Percentiles rank a stretch among this genome's conserved stretches.
These are phyloP conservation scores for Magallana nippona DNA, from an alignment of 2,888 invertebrate genomes.

Conservation along the genomic window DNA sequence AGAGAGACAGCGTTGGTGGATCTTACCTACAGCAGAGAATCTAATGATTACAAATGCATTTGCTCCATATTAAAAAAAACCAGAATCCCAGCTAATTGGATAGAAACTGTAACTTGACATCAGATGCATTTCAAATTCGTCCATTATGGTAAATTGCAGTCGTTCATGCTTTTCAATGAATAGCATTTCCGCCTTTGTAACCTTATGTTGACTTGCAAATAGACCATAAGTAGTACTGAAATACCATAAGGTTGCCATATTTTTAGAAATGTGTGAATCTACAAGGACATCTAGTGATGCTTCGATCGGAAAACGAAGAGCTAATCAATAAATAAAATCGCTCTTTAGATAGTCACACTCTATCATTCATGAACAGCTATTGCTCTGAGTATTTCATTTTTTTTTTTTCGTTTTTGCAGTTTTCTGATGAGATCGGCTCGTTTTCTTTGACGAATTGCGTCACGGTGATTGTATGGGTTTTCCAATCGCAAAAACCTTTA, in stretches of 20 bases:
- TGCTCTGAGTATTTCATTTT: neutral
- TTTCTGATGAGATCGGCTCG: neutral
- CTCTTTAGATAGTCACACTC: neutral
- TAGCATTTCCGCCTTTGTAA: neutral
- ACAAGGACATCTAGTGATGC: conserved; percentile 20
- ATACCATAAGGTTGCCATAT: neutral
- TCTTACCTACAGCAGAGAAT: too few species aligned
- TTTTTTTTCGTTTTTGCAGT: neutral
- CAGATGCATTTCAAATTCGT: neutral
- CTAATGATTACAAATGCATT: too few species aligned
- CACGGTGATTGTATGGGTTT: neutral
- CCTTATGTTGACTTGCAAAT: conserved; percentile 8
- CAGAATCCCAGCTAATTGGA: too few species aligned
- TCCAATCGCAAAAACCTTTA: neutral
- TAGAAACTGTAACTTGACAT: too few species aligned
- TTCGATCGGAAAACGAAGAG: conserved; percentile 3
- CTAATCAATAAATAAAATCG: conserved; percentile 21
- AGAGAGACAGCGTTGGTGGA: too few species aligned
- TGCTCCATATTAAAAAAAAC: too few species aligned
- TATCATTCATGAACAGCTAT: conserved; percentile 2
- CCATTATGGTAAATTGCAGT: neutral
- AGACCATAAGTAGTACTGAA: neutral
- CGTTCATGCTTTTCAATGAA: conserved; percentile 6
- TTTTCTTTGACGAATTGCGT: neutral
- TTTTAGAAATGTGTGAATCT: conserved; percentile 20